Base-by-base conservation (phyloP, 2,113 vertebrate species). In the Tangachromis dhanisi region DNA sequence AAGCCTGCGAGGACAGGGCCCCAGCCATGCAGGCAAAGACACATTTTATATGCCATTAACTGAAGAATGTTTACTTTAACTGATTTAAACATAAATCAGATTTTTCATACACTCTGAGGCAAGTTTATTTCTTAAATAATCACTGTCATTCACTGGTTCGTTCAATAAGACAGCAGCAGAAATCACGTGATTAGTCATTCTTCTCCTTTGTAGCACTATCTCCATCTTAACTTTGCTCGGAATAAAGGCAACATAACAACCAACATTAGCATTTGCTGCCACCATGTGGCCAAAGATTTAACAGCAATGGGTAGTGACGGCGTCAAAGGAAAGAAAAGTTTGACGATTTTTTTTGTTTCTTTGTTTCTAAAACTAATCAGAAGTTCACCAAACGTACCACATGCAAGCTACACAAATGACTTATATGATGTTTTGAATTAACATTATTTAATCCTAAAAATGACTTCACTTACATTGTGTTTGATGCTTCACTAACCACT, bases 251-350 rank as follows among this genome's bases (percentile, higher is more conserved):
- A 31, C 16, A 6, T 78, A 31, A 47, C 33, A 6, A 24, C 24
- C 33, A 80, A 53, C 66, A 55, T 86, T 4, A 54, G 51, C 88
- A 61, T 93, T 81, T 92, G 78, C 94, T 94, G 94, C 94, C 94
- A 86, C 87, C 93, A 4, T 83, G 88, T 95, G 95, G 83, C 24
- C 42, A 71, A 61, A 86, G 4, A 45, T 4, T 26, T 85, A 17
- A 85, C 5, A 84, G 80, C 8, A 38, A 17, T 14, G 5, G 4
- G 3, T 76, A 26, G 12, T 9, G 11, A 9, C 5, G 4, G 17
- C 61, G 2, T 79, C n/a, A 13, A 12, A 13, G 51, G 26, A 19
- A 54, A 24, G 26, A 51, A 19, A 3, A 19, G 16, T 40, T 12
- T 4, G 19, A 29, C 5, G 2, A 40, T 4, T n/a, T 17, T 26